phyloP scores from a whole-genome alignment of 53 echinoderm and acorn worm species.

The Apostichopus leukothele region DNA sequence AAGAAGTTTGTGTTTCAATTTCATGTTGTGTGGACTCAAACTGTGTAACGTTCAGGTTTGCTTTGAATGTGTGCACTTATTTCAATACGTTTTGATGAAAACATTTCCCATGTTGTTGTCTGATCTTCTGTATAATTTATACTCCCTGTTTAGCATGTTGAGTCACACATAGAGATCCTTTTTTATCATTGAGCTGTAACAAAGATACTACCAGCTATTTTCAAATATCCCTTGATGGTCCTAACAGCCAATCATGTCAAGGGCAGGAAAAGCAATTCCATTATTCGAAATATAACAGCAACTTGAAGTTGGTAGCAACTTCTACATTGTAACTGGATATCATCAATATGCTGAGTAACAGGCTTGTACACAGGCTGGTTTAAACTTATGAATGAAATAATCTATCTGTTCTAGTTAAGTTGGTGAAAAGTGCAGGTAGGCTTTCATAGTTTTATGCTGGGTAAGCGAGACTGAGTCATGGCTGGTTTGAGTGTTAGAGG shows the following conservation, averaged over 20 bases:
- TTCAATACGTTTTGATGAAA: too few species aligned
- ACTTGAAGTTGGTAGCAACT: background rate
- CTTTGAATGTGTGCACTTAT: too few species aligned
- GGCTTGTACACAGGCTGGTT: background rate
- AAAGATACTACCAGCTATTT: background rate
- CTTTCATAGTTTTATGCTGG: background rate
- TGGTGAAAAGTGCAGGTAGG: conserved; percentile 11
- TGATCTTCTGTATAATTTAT: too few species aligned
- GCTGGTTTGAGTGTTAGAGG: background rate
- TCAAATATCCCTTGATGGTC: background rate
- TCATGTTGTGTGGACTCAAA: too few species aligned
- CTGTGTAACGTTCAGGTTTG: too few species aligned
- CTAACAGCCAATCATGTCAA: background rate
- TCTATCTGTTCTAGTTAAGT: background rate
- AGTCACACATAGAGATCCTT: too few species aligned
- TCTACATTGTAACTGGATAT: background rate
- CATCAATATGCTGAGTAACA: background rate
- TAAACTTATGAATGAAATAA: conserved; percentile 22
- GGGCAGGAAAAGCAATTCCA: background rate
- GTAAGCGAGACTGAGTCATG: conserved; percentile 23
- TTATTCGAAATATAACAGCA: background rate
- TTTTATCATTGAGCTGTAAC: too few species aligned
- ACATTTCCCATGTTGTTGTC: too few species aligned
- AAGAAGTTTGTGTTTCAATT: too few species aligned
- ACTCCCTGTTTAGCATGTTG: too few species aligned